A percentile compares a stretch with the other conserved stretches of the same genome.
phyloP scores from a whole-genome alignment of 2,797 vertebrate genomes.

The Gallinago nigripennis region DNA sequence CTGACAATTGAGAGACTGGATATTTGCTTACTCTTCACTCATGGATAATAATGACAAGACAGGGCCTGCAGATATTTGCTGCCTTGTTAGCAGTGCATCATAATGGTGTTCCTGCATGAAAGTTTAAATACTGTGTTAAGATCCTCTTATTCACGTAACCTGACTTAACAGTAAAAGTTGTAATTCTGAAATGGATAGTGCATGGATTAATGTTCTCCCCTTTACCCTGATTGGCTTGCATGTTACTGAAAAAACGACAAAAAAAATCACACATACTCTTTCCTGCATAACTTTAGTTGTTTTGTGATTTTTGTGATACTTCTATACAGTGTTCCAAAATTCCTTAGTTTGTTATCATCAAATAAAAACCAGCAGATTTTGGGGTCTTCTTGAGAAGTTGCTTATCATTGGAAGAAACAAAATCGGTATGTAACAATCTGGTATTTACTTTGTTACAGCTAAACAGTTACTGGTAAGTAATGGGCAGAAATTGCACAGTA shows the following conservation, averaged over 20 bases:
- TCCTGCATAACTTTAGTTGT: background rate
- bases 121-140: background rate
- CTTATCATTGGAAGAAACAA: background rate
- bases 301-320: background rate
- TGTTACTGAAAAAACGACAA: background rate
- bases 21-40: background rate
- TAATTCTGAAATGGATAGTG: background rate
- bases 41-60: background rate
- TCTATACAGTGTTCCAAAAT: background rate
- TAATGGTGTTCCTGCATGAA: background rate
- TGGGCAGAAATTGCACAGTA: background rate
- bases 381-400: background rate
- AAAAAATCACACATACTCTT: background rate
- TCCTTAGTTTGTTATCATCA: background rate
- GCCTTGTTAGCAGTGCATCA: background rate
- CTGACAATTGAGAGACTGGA: background rate
- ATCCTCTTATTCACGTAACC: background rate
- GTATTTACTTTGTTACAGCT: background rate
- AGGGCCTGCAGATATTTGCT: background rate
- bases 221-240: background rate
- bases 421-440: background rate
- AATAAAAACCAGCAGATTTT: background rate
- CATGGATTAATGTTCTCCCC: background rate
- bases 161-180: background rate
- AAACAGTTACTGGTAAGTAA: background rate